These are phyloP conservation scores for Spilosoma lubricipeda DNA, from an alignment of 2,888 invertebrate species.

Conservation along the genomic window DNA sequence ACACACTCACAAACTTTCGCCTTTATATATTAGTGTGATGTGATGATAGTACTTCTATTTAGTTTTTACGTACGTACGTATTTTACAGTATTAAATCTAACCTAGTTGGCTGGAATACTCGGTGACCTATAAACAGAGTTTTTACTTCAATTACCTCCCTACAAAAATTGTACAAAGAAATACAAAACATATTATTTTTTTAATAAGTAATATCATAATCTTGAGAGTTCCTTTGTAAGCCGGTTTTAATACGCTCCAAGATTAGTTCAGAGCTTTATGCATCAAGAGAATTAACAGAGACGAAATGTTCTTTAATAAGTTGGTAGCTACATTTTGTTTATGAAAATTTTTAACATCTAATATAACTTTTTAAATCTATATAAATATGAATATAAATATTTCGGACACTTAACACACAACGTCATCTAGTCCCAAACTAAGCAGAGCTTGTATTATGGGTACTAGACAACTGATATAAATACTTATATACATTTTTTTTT, in stretches of 20 bases:
- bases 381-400: no score
- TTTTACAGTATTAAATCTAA: neutral
- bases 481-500: no score
- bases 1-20: no score
- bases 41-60: neutral
- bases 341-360: neutral
- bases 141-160: neutral
- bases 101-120: neutral
- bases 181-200: neutral
- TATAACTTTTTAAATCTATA: no score
- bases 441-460: no score
- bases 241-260: neutral
- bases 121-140: neutral
- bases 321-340: neutral
- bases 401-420: no score
- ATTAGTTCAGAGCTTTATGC: constrained; percentile 2
- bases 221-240: constrained; percentile 4
- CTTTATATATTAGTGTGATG: no score
- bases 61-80: no score
- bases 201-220: constrained; percentile 13
- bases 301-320: neutral
- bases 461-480: no score
- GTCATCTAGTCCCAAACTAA: no score
- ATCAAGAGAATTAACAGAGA: constrained; percentile 8
- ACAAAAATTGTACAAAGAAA: neutral